Percentiles rank a stretch among this genome's conserved stretches.
phyloP scores from a whole-genome alignment of 1,140 invertebrate species.

The Leptestheria dahalacensis region DNA sequence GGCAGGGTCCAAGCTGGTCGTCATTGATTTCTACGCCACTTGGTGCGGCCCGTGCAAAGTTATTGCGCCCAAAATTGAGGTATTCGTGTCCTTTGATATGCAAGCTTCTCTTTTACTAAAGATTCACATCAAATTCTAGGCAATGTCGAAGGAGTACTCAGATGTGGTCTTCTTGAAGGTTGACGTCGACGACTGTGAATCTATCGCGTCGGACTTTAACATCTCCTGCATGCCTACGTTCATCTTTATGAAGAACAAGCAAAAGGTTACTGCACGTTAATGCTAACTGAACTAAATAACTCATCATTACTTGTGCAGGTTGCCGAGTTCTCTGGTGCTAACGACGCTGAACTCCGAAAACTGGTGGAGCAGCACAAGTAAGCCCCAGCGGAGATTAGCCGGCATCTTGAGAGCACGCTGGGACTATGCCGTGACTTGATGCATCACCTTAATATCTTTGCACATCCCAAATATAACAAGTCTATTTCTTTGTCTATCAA shows the following conservation, averaged over 20 bases:
- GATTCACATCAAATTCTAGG: too few relatives aligned
- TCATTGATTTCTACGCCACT: constrained; percentile 58
- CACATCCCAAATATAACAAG: too few relatives aligned
- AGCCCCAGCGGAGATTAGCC: constrained; percentile 13
- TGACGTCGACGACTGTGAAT: constrained; percentile 79
- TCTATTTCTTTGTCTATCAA: too few relatives aligned
- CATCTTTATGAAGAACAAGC: constrained; percentile 63
- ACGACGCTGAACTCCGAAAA: constrained; percentile 50
- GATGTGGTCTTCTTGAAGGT: constrained; percentile 48
- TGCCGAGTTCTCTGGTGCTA: constrained; percentile 62
- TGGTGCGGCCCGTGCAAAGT: constrained; percentile 80
- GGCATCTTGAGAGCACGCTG: background rate
- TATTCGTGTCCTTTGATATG: constrained; percentile 23
- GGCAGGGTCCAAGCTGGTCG: constrained; percentile 66
- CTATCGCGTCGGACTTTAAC: constrained; percentile 59
- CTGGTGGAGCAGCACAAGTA: constrained; percentile 42
- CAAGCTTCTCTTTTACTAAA: background rate
- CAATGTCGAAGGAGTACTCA: constrained; percentile 29
- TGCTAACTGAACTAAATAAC: constrained; percentile 3
- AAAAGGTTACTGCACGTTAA: constrained; percentile 34
- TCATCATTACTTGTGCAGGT: constrained; percentile 26
- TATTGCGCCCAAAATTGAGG: constrained; percentile 58
- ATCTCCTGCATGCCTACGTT: constrained; percentile 88
- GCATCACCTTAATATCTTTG: too few relatives aligned
- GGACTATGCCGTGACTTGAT: too few relatives aligned